A percentile compares a stretch with the other conserved stretches of the same genome.
These are phyloP conservation scores for Drosophila sucinea DNA, from an alignment of 1,140 invertebrate species.

Conservation along the genomic window DNA sequence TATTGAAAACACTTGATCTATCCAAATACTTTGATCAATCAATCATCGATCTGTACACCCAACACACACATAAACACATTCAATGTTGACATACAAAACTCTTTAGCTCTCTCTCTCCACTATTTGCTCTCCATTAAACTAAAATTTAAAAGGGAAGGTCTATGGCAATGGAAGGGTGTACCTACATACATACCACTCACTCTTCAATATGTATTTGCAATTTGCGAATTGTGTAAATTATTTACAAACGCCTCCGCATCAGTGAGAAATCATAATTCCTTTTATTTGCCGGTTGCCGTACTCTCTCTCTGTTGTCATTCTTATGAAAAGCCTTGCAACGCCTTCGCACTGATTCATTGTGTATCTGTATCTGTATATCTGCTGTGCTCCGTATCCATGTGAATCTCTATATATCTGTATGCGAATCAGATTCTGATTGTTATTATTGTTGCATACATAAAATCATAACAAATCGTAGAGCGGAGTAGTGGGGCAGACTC, in stretches of 20 bases:
- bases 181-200: neutral
- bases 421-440: constrained; percentile 59
- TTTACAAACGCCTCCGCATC: constrained; percentile 61
- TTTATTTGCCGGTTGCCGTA: constrained; percentile 15
- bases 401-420: constrained; percentile 16
- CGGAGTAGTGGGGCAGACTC: constrained; percentile 34
- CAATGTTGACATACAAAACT: neutral
- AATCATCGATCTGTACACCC: neutral
- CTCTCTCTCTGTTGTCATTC: constrained; percentile 50
- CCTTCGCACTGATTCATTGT: constrained; percentile 39
- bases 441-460: constrained; percentile 66
- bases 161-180: neutral
- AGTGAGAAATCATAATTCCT: constrained; percentile 66
- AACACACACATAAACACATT: neutral
- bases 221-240: constrained; percentile 34
- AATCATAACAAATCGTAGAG: constrained; percentile 72
- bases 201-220: constrained; percentile 11
- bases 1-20: constrained; percentile 14
- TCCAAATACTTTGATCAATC: neutral
- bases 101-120: neutral
- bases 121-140: constrained; percentile 2
- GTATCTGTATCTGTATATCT: constrained; percentile 32
- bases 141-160: neutral
- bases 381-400: neutral
- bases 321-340: constrained; percentile 51